Evolutionary conservation across 2,797 vertebrate genomes (phyloP), one percentile per base, ranked within the genome.

Genomic region (Cynopterus sphinx): DNA sequence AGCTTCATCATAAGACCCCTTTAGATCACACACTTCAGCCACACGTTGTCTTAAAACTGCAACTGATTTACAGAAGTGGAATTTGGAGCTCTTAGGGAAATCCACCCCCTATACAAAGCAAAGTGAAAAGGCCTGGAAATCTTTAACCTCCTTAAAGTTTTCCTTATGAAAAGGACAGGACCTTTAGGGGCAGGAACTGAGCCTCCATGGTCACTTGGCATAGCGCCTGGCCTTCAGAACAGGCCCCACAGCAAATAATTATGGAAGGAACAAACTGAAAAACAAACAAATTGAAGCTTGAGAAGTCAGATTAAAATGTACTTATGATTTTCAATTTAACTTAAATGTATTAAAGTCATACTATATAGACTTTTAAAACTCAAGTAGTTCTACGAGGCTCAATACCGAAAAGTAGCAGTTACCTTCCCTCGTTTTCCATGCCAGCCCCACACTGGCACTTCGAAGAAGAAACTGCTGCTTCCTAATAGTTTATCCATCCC

Each of bases 31-130:
- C 55, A 31, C 73, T 41, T 39, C 17, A 51, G 61, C 22, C 77
- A 57, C 4, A 6, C 26, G 0, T 68, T 31, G 19, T 19, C 36
- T 26, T 17, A 67, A 81, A 46, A 73, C 46, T 24, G 70, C 49
- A 46, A 3, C 0, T 12, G 71, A 67, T 31, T 81, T n/a, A n/a
- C 57, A 86, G 41, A 57, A 2, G n/a, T n/a, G 67, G 74, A 24
- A 36, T 39, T 51, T 65, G 41, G 53, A 68, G 28, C n/a, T 87
- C 41, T 73, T 86, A 6, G 57, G 87, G 78, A 86, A 36, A n/a
- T 46, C 26, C 73, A n/a, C 17, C 33, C 53, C 41, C 5, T 3
- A 22, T 6, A 9, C 12, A 75, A 84, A 85, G 78, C 21, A 70
- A 88, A 46, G 21, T 43, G 26, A 68, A 78, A 88, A 70, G 51